Conservation (phyloP, 2,888 invertebrate species). For the Acronicta leporina region DNA sequence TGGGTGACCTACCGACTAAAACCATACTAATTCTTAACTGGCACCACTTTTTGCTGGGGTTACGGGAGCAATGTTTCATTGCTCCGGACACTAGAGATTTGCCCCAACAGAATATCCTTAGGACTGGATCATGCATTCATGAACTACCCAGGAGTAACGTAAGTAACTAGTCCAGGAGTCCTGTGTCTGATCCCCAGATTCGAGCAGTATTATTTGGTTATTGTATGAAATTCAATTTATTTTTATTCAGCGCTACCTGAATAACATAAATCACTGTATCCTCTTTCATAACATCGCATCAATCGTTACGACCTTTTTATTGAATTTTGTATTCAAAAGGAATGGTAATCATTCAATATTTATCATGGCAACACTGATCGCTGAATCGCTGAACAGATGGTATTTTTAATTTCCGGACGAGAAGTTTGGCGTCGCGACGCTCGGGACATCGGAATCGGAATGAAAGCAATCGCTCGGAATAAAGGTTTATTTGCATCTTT, state of each 20-base stretch:
- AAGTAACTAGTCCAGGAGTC: too few relatives aligned
- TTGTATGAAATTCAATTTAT: background rate
- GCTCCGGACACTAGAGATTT: too few relatives aligned
- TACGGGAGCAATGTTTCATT: too few relatives aligned
- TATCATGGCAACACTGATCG: constrained; percentile 46
- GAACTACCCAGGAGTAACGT: too few relatives aligned
- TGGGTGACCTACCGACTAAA: too few relatives aligned
- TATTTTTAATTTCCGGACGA: constrained; percentile 58
- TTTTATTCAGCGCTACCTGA: constrained; percentile 4
- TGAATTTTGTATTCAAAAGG: constrained; percentile 32
- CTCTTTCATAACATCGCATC: constrained; percentile 31
- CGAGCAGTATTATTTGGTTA: too few relatives aligned
- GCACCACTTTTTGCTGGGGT: too few relatives aligned
- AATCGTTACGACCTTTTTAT: constrained; percentile 37
- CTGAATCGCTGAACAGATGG: constrained; percentile 50
- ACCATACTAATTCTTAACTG: too few relatives aligned
- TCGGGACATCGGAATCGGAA: constrained; percentile 20
- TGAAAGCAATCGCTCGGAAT: constrained; percentile 55
- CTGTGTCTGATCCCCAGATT: too few relatives aligned
- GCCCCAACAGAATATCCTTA: too few relatives aligned
- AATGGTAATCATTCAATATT: constrained; percentile 49
- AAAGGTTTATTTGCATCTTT: constrained; percentile 60
- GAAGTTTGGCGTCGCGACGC: constrained; percentile 30
- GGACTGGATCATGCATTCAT: too few relatives aligned
- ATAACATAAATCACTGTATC: constrained; percentile 19